These are phyloP conservation scores for Misgurnus mizolepis DNA, from an alignment of 2,113 vertebrate genomes.

Conservation along the genomic window DNA sequence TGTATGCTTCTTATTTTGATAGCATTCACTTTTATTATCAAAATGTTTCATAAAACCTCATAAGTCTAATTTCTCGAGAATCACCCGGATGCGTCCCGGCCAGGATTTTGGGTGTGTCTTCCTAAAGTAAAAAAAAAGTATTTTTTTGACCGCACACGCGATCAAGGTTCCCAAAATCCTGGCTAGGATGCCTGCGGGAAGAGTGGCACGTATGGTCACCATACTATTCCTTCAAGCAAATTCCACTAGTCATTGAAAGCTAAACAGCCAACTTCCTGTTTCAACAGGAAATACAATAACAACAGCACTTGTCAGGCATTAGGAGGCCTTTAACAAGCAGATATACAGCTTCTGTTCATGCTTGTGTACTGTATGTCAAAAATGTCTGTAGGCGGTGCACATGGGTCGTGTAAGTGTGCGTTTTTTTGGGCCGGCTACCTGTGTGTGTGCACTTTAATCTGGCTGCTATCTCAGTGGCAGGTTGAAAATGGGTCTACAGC, in stretches of 20 bases:
- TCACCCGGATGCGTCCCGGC: no score
- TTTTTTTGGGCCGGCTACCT: conserved; percentile 31
- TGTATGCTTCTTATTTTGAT: no score
- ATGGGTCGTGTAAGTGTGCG: neutral
- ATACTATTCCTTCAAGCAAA: neutral
- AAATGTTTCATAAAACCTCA: no score
- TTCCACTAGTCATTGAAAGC: neutral
- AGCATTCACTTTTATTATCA: no score
- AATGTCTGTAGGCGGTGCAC: neutral
- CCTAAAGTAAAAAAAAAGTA: no score
- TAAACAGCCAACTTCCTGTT: neutral
- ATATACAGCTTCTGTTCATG: neutral
- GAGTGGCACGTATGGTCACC: no score
- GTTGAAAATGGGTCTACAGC: conserved; percentile 77
- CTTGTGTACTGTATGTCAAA: neutral
- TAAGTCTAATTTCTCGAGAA: no score
- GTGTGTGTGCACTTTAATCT: conserved; percentile 66
- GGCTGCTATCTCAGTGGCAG: conserved; percentile 73
- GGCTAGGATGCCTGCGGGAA: no score
- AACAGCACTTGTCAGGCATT: neutral
- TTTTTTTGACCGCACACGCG: no score
- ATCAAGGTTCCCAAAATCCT: no score
- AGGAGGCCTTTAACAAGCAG: neutral
- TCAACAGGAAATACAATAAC: neutral
- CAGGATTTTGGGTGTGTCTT: no score